Base-by-base conservation (phyloP, 2,888 invertebrate species). In the Melanchra persicariae region DNA sequence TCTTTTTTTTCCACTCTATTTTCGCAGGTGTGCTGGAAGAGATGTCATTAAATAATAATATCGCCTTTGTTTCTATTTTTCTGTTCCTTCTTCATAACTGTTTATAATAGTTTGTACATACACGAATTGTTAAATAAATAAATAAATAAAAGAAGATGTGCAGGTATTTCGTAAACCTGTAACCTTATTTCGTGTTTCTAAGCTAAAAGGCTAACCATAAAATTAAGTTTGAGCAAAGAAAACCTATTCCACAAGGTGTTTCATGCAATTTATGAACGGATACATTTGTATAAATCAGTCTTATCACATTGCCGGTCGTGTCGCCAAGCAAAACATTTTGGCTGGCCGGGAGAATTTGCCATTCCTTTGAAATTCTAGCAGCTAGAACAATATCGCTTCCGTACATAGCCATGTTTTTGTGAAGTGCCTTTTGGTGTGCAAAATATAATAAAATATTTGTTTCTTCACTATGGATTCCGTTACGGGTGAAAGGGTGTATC, bases 251-350 rank as follows among this genome's bases (percentile, higher is more conserved):
- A 12, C 10, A 80, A 80, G 43, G 57, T 43, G 57, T 74, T 61
- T 0, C 17, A 52, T 58, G 26, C n/a, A 63, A 74, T 74, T 74
- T 74, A 74, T 74, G 64, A 80, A 52, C 51, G 45, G 40, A 80
- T 47, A 19, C 45, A 51, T 80, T 75, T 64, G 45, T 80, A 43
- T 75, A 75, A 80, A 75, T 75, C 57, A 75, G 22, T n/a, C 47
- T 81, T 80, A 75, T 75, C 66, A n/a, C 34, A 17, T 24, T 40
- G 57, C 45, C 8, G 15, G 17, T 12, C 12, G 12, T 22, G 60
- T 52, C 52, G 34, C 40, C 9, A n/a, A 52, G 40, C 17, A 47
- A 74, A 80, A 58, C 51, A 80, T 81, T 75, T 74, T 19, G n/a
- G 45, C 5, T 58, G 51, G 12, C 19, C 15, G 37, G 6, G 63